Percentiles rank a stretch among this genome's conserved stretches.
phyloP scores from a whole-genome alignment of 2,888 invertebrate species.

The Watsonalla binaria region DNA sequence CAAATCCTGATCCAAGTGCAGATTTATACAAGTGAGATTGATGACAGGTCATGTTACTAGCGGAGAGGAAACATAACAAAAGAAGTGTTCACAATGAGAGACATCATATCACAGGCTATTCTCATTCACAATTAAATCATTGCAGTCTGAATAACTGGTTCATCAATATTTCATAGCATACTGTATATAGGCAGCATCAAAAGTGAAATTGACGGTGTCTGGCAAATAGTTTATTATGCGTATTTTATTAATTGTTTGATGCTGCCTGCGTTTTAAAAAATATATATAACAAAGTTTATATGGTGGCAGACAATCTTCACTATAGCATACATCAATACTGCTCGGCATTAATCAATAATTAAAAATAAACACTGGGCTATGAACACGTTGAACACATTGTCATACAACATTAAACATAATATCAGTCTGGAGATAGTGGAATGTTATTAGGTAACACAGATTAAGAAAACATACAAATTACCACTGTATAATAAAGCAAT shows the following conservation, averaged over 20 bases:
- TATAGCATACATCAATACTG: conserved; percentile 6
- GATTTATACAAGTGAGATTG: not conserved
- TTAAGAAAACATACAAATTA: not conserved
- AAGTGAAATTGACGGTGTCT: not conserved
- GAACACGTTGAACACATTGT: not conserved
- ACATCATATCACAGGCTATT: conserved; percentile 26
- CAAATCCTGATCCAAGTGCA: not conserved
- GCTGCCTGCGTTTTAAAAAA: not conserved
- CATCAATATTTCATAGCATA: not conserved
- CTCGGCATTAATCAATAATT: not conserved
- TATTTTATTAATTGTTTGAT: not conserved
- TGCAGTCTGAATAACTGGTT: not conserved
- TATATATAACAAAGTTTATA: conserved; percentile 1
- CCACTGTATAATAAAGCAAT: not conserved
- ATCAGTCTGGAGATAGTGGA: conserved; percentile 8
- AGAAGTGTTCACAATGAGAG: conserved; percentile 22
- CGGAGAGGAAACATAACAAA: conserved; percentile 7
- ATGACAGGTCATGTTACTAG: not conserved
- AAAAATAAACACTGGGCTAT: not conserved
- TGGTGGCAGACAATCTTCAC: not conserved
- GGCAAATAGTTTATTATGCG: not conserved
- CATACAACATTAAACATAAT: not conserved
- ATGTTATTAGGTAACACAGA: conserved; percentile 5
- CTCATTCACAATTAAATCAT: conserved; percentile 1
- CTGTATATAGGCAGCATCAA: too few relatives aligned